phyloP scores from a whole-genome alignment of 2,113 vertebrate species.

The Holacanthus passer region DNA sequence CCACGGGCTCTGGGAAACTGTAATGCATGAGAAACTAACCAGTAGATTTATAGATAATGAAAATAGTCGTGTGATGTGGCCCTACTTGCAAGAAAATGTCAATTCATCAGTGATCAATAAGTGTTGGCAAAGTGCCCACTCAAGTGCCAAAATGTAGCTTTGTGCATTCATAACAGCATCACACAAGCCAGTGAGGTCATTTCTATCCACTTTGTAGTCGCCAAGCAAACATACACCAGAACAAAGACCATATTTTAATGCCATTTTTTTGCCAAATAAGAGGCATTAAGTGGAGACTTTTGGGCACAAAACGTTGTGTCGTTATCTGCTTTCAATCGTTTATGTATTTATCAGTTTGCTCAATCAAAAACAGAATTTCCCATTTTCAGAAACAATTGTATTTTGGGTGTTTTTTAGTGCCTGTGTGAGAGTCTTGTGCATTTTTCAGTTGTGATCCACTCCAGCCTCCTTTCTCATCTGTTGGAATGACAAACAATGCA shows the following conservation, averaged over 20 bases:
- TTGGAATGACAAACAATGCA: slow-evolving; percentile 86
- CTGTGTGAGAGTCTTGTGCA: slow-evolving; percentile 40
- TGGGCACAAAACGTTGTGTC: not conserved
- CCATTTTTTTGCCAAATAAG: not conserved
- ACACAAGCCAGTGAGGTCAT: slow-evolving; percentile 5
- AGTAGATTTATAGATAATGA: not conserved
- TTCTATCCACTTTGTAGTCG: slow-evolving; percentile 13
- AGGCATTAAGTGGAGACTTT: not conserved
- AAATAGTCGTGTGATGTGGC: not conserved
- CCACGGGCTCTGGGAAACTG: not conserved
- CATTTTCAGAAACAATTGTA: slow-evolving; percentile 25
- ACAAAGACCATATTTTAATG: slow-evolving; percentile 29
- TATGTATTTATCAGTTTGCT: not conserved
- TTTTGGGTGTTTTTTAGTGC: slow-evolving; percentile 18
- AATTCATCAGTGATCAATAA: slow-evolving; percentile 50
- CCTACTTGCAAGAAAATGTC: slow-evolving; percentile 8
- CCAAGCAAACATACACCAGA: slow-evolving; percentile 25
- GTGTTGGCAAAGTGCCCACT: not conserved
- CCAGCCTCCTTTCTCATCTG: slow-evolving; percentile 73
- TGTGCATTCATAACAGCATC: slow-evolving; percentile 24
- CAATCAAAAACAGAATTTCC: slow-evolving; percentile 22
- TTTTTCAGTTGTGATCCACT: slow-evolving; percentile 75
- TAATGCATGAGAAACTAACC: not conserved
- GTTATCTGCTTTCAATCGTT: not conserved
- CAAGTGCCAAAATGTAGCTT: not conserved